Conservation (phyloP, 2,113 vertebrate genomes). For the Sitta europaea region DNA sequence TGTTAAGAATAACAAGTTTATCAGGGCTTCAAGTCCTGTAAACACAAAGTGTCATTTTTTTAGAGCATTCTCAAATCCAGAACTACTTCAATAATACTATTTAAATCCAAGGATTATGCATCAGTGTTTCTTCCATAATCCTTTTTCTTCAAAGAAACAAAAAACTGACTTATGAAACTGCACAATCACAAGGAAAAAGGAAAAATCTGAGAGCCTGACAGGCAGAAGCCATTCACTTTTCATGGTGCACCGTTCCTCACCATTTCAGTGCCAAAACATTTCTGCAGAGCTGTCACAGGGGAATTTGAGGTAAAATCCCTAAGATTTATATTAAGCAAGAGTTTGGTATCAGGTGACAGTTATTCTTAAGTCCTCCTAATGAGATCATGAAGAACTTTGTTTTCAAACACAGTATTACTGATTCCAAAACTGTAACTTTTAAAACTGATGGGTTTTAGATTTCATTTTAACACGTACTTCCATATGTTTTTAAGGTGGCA, state of each 20-base stretch:
- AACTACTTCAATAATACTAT: constrained; percentile 13
- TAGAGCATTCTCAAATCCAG: constrained; percentile 26
- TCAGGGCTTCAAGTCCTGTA: not conserved
- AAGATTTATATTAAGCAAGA: not conserved
- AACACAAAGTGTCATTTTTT: constrained; percentile 29
- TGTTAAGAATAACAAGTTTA: constrained; percentile 11
- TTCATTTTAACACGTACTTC: not conserved
- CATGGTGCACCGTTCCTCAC: not conserved
- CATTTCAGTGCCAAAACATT: not conserved
- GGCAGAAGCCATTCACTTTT: not conserved
- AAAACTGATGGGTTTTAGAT: not conserved
- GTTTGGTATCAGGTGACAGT: not conserved
- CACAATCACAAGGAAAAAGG: not conserved
- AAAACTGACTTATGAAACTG: not conserved
- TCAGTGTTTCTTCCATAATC: not conserved
- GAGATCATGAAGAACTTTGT: not conserved
- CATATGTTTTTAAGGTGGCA: not conserved
- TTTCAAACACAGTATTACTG: not conserved
- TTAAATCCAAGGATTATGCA: not conserved
- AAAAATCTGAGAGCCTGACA: not conserved
- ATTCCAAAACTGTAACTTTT: not conserved
- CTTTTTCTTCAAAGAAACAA: constrained; percentile 11
- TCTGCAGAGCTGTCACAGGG: not conserved
- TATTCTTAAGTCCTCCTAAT: not conserved
- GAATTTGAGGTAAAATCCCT: not conserved